A percentile compares a stretch with the other conserved stretches of the same genome.
Conservation (phyloP, 30 jellyfish, hydroid and myxozoan genomes). For the Aurelia sp. region DNA sequence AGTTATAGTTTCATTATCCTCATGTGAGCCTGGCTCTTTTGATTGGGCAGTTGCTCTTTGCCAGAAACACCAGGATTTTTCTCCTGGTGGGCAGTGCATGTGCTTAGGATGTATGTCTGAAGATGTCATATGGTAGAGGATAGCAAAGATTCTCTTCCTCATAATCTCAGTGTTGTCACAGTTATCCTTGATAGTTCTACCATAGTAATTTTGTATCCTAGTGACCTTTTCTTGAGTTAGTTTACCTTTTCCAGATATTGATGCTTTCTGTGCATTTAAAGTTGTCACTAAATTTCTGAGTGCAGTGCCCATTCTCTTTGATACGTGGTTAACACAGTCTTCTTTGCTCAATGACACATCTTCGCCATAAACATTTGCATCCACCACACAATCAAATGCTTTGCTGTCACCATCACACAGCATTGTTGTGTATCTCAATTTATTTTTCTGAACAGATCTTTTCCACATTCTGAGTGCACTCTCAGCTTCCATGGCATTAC, state of each 20-base stretch:
- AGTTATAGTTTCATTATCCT: too few relatives aligned
- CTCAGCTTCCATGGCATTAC: background rate
- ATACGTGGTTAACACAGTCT: background rate
- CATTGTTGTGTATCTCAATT: background rate
- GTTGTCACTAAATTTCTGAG: background rate
- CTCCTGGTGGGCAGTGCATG: background rate
- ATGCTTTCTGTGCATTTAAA: background rate
- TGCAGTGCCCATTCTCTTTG: background rate
- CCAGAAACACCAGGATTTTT: too few relatives aligned
- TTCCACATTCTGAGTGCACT: background rate
- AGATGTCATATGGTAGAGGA: background rate
- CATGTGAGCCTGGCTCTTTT: too few relatives aligned
- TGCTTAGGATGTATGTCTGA: background rate
- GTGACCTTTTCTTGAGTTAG: background rate
- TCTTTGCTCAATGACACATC: background rate
- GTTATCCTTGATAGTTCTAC: background rate
- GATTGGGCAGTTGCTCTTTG: background rate
- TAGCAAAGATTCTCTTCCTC: background rate
- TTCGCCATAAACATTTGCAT: background rate
- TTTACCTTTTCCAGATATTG: background rate
- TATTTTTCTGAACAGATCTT: background rate
- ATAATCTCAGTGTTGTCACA: background rate
- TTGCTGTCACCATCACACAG: background rate
- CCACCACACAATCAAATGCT: background rate
- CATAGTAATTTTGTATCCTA: background rate